phyloP scores from a whole-genome alignment of 1,140 invertebrate genomes.

The Drosophila sulfurigaster region DNA sequence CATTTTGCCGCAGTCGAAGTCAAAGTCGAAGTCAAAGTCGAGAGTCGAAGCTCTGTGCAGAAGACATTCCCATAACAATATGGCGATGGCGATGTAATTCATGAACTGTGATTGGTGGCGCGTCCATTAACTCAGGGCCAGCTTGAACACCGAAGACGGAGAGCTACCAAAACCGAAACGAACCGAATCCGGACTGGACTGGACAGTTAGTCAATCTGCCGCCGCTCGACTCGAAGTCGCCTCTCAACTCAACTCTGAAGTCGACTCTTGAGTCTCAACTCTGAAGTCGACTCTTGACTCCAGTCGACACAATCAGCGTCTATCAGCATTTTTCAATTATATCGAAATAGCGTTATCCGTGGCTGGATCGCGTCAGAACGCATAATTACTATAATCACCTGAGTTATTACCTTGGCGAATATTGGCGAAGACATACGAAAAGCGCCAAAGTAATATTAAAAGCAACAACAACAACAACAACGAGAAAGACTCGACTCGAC shows the following conservation, averaged over 20 bases:
- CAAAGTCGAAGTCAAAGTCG: too few relatives aligned
- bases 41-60: background rate
- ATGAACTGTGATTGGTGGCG: conserved; percentile 82
- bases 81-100: conserved; percentile 78
- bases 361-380: conserved; percentile 85
- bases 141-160: conserved; percentile 6
- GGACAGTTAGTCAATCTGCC: conserved; percentile 40
- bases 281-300: background rate
- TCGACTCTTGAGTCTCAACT: background rate
- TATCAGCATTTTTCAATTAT: conserved; percentile 85
- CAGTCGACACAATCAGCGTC: conserved; percentile 78
- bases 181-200: conserved; percentile 4
- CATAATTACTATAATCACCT: conserved; percentile 85
- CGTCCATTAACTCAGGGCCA: conserved; percentile 50
- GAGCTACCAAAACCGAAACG: conserved; percentile 9
- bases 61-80: conserved; percentile 79
- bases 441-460: conserved; percentile 73
- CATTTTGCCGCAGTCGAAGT: conserved; percentile 58
- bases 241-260: background rate
- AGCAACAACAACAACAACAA: conserved; percentile 48
- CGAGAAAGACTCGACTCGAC: background rate
- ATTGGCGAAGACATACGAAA: conserved; percentile 73
- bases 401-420: conserved; percentile 85
- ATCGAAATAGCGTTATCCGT: conserved; percentile 85
- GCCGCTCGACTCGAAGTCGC: conserved; percentile 1